Conservation (phyloP, 2,113 vertebrate genomes). For the Zonotrichia leucophrys region DNA sequence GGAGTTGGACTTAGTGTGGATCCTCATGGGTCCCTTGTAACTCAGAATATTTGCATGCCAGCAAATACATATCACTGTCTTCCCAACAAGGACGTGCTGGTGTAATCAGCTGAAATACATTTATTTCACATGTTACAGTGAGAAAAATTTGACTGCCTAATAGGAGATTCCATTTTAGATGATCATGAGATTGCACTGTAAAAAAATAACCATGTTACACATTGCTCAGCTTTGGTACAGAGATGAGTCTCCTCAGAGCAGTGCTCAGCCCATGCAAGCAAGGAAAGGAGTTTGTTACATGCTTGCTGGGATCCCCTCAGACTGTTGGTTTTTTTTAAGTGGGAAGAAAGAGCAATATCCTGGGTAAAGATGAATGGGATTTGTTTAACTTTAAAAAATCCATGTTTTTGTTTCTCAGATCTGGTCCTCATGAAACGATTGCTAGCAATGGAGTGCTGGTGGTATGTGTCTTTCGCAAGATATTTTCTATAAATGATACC, state of each 20-base stretch:
- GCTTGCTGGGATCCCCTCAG: background rate
- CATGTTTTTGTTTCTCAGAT: constrained; percentile 65
- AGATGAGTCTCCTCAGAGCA: background rate
- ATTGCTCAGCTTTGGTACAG: background rate
- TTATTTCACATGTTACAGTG: background rate
- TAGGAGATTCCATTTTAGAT: background rate
- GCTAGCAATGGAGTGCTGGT: constrained; percentile 83
- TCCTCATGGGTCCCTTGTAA: background rate
- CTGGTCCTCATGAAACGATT: constrained; percentile 63
- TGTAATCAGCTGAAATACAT: background rate
- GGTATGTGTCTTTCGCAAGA: constrained; percentile 66
- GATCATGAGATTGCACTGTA: background rate
- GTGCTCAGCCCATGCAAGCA: background rate
- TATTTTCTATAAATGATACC: background rate
- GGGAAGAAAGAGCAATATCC: background rate
- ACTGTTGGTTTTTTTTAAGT: background rate
- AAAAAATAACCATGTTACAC: background rate
- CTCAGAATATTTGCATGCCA: background rate
- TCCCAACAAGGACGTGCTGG: background rate
- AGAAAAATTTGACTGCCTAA: background rate
- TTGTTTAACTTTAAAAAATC: background rate
- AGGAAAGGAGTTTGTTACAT: background rate
- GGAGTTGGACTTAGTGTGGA: background rate
- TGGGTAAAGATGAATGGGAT: background rate
- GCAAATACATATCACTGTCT: background rate